Conservation (phyloP, 2,797 vertebrate genomes). For the Brachymystax lenok region DNA sequence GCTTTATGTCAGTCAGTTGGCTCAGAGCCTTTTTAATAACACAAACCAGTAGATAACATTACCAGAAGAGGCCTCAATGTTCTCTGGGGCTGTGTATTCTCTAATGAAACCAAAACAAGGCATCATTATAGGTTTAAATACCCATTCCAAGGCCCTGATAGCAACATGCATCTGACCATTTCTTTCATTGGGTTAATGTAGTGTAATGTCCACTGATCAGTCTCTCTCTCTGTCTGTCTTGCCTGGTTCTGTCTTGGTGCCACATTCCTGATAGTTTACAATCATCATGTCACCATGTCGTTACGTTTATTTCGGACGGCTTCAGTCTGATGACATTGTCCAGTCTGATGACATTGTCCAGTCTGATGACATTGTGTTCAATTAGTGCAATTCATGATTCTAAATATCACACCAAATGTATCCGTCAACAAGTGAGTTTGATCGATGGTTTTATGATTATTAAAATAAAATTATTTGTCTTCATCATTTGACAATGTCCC, state of each 20-base stretch:
- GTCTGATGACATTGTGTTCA: slow-evolving; percentile 75
- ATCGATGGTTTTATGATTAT: slow-evolving; percentile 32
- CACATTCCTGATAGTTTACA: slow-evolving; percentile 73
- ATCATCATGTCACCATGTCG: slow-evolving; percentile 76
- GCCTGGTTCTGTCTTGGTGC: slow-evolving; percentile 52
- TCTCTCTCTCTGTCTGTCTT: slow-evolving; percentile 7
- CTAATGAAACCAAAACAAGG: slow-evolving; percentile 34
- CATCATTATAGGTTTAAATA: not conserved
- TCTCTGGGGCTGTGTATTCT: slow-evolving; percentile 24
- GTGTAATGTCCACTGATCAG: slow-evolving; percentile 12
- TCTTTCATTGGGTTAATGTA: slow-evolving; percentile 56
- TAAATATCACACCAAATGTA: slow-evolving; percentile 49
- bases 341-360: slow-evolving; percentile 70
- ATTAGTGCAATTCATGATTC: slow-evolving; percentile 68
- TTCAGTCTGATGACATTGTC: slow-evolving; percentile 70
- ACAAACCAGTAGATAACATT: slow-evolving; percentile 65
- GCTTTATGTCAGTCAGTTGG: slow-evolving; percentile 70
- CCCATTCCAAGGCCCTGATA: not conserved
- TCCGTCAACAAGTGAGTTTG: slow-evolving; percentile 46
- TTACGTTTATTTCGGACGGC: slow-evolving; percentile 73
- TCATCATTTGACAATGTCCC: too few species aligned
- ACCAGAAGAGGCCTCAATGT: slow-evolving; percentile 32
- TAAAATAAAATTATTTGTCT: not conserved
- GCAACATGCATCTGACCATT: slow-evolving; percentile 27
- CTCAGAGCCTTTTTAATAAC: slow-evolving; percentile 69